These are phyloP conservation scores for Carassius carassius DNA, from an alignment of 2,113 vertebrate genomes.

Conservation along the genomic window DNA sequence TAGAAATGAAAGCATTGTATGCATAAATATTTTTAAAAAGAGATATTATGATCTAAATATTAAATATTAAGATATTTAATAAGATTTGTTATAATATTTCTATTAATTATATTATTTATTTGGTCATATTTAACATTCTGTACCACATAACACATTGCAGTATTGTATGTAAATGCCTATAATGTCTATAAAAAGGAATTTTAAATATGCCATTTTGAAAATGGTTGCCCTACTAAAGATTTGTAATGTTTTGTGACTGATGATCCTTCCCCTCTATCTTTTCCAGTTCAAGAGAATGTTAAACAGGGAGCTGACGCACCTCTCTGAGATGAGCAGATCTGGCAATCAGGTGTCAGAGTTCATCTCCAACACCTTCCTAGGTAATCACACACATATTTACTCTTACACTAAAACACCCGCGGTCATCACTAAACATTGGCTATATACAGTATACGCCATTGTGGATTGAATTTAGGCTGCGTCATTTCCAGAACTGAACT, in stretches of 20 bases:
- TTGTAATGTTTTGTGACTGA: conserved; percentile 51
- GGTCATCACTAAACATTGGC: conserved; percentile 17
- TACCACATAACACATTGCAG: neutral
- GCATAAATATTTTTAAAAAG: neutral
- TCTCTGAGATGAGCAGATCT: conserved; percentile 93
- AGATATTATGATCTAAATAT: neutral
- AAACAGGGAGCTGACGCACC: conserved; percentile 91
- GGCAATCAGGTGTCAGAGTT: conserved; percentile 97
- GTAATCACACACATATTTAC: conserved; percentile 67
- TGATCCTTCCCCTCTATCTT: conserved; percentile 42
- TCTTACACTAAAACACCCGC: neutral
- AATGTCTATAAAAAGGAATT: neutral
- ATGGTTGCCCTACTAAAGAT: neutral
- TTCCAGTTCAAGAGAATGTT: conserved; percentile 94
- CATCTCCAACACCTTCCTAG: conserved; percentile 91
- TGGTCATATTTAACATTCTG: neutral
- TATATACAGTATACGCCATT: neutral
- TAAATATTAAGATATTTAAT: neutral
- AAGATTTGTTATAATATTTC: neutral
- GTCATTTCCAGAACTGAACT: neutral
- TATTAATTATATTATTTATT: neutral
- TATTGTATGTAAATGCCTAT: neutral
- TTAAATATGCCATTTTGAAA: neutral
- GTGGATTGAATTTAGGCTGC: conserved; percentile 14
- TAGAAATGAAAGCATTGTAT: neutral